Percentiles rank a stretch among this genome's conserved stretches.
These are phyloP conservation scores for Actias luna DNA, from an alignment of 2,888 invertebrate species.

Conservation along the genomic window DNA sequence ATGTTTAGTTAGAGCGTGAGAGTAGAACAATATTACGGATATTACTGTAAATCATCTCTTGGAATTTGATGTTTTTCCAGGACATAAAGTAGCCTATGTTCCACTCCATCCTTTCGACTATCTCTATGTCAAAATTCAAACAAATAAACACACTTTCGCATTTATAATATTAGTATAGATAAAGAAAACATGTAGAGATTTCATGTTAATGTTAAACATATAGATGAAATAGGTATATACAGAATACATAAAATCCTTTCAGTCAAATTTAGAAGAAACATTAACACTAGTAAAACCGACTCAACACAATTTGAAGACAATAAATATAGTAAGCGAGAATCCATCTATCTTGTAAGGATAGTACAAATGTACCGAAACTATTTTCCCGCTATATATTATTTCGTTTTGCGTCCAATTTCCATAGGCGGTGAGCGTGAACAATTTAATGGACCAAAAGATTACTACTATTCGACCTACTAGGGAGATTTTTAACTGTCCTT, in stretches of 20 bases:
- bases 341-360: constrained; percentile 32
- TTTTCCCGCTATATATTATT: constrained; percentile 70
- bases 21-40: no score
- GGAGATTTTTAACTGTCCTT: constrained; percentile 51
- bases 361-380: constrained; percentile 67
- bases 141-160: no score
- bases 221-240: not conserved
- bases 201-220: no score
- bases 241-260: not conserved
- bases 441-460: constrained; percentile 80
- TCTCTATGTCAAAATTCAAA: no score
- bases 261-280: not conserved
- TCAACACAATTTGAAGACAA: not conserved
- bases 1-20: no score
- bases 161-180: no score
- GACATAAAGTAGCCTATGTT: no score
- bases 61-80: no score
- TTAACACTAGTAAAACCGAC: not conserved
- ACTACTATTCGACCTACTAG: constrained; percentile 65
- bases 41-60: no score
- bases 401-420: constrained; percentile 79
- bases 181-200: no score
- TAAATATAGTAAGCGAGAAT: constrained; percentile 11
- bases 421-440: constrained; percentile 78
- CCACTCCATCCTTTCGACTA: no score